Conservation (phyloP, 2,113 vertebrate genomes). For the Pimephales promelas region DNA sequence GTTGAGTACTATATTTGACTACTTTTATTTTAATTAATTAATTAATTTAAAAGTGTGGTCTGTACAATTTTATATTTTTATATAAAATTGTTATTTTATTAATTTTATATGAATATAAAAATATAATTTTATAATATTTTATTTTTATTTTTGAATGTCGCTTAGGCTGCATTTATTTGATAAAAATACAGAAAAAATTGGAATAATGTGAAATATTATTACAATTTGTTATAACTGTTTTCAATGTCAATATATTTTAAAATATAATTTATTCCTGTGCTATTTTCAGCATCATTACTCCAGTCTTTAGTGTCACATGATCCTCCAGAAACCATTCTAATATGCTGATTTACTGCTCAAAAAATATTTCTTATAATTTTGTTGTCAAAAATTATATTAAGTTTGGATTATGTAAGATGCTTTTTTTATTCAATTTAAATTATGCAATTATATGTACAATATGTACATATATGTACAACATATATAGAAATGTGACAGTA, state of each 20-base stretch:
- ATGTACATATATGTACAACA: no score
- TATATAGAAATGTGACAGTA: no score
- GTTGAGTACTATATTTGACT: neutral
- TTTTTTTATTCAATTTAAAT: no score
- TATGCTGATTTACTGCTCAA: neutral
- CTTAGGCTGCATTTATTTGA: neutral
- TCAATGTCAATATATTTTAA: neutral
- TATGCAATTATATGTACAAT: no score
- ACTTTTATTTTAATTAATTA: neutral
- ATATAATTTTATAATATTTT: no score
- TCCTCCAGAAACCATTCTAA: neutral
- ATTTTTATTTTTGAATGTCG: no score
- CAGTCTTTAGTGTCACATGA: neutral
- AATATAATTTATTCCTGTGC: neutral
- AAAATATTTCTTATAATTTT: neutral
- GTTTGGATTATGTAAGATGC: no score
- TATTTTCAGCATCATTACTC: neutral
- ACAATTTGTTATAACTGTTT: neutral
- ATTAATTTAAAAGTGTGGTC: neutral
- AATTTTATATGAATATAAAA: no score
- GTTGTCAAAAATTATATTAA: no score
- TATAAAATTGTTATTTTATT: no score
- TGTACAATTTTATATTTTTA: no score
- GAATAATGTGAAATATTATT: neutral
- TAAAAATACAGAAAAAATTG: neutral